Percentiles rank a stretch among this genome's conserved stretches.
These are phyloP conservation scores for Batillaria attramentaria DNA, from an alignment of 1,140 invertebrate species.

Conservation along the genomic window DNA sequence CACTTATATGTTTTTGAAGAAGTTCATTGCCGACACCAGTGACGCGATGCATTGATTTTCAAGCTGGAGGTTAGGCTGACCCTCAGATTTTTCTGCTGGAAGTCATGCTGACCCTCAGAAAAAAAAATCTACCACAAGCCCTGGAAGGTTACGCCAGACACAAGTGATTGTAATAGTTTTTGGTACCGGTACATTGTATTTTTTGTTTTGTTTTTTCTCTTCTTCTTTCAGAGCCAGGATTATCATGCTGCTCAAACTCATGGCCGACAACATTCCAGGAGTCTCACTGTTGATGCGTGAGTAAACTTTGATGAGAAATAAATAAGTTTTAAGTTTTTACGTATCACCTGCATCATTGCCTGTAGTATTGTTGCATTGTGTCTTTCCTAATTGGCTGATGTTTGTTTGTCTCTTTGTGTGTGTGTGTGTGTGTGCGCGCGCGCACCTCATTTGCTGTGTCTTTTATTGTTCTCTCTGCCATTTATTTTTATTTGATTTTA, in stretches of 20 bases:
- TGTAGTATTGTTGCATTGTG: not conserved
- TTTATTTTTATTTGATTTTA: not conserved
- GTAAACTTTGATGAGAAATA: slow-evolving; percentile 67
- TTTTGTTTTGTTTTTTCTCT: too few species aligned
- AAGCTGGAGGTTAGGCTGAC: too few species aligned
- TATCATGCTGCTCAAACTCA: slow-evolving; percentile 47
- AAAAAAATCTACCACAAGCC: too few species aligned
- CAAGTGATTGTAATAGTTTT: too few species aligned
- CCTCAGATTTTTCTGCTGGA: too few species aligned
- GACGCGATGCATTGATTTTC: too few species aligned
- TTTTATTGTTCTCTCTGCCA: not conserved
- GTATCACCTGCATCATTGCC: not conserved
- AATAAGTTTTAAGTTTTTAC: slow-evolving; percentile 40
- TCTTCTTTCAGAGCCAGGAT: slow-evolving; percentile 57
- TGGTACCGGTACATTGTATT: too few species aligned
- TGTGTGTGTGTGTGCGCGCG: not conserved
- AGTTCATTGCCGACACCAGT: too few species aligned
- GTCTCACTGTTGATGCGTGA: slow-evolving; percentile 57
- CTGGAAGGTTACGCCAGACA: too few species aligned
- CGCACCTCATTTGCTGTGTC: not conserved
- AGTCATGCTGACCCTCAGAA: too few species aligned
- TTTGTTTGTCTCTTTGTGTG: not conserved
- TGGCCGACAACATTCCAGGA: slow-evolving; percentile 61
- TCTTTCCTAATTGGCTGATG: not conserved
- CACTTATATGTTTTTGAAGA: too few species aligned